Conservation (phyloP, 92 coral and sea anemone genomes). For the Chrysogorgia sp. region DNA sequence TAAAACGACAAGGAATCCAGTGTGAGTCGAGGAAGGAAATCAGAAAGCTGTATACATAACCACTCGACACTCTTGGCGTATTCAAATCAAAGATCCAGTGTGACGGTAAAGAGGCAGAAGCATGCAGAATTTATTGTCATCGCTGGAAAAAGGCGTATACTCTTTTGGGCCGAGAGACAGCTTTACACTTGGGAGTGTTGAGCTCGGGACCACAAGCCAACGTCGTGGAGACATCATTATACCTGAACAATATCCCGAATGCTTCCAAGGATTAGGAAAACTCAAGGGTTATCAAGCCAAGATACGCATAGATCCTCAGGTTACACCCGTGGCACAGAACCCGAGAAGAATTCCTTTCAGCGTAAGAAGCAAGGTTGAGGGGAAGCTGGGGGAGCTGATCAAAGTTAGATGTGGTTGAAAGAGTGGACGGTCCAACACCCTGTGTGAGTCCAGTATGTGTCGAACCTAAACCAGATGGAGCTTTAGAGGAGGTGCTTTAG, state of each 20-base stretch:
- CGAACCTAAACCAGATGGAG: constrained; percentile 48
- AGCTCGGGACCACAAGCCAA: constrained; percentile 11
- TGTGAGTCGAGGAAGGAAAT: constrained; percentile 40
- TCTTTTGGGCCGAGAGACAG: constrained; percentile 40
- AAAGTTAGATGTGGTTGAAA: constrained; percentile 20
- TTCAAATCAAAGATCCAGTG: constrained; percentile 44
- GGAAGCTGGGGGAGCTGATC: constrained; percentile 35
- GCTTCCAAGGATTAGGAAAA: constrained; percentile 14
- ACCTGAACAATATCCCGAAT: constrained; percentile 35
- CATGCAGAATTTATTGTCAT: constrained; percentile 66
- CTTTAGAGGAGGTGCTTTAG: constrained; percentile 51
- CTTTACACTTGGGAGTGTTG: constrained; percentile 21
- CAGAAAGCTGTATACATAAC: constrained; percentile 50
- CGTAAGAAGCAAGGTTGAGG: constrained; percentile 34
- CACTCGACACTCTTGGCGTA: constrained; percentile 44
- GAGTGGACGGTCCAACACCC: constrained; percentile 35
- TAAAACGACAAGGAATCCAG: constrained; percentile 33
- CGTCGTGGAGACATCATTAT: constrained; percentile 3
- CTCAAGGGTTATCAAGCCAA: constrained; percentile 25
- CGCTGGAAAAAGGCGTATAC: constrained; percentile 36
- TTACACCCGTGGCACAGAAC: constrained; percentile 37
- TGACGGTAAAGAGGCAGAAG: constrained; percentile 42
- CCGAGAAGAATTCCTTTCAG: constrained; percentile 36
- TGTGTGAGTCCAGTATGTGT: constrained; percentile 51
- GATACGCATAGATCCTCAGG: constrained; percentile 9